A percentile compares a stretch with the other conserved stretches of the same genome.
Evolutionary conservation across 2,888 invertebrate species (phyloP).

Genomic region (Melieria omissa): DNA sequence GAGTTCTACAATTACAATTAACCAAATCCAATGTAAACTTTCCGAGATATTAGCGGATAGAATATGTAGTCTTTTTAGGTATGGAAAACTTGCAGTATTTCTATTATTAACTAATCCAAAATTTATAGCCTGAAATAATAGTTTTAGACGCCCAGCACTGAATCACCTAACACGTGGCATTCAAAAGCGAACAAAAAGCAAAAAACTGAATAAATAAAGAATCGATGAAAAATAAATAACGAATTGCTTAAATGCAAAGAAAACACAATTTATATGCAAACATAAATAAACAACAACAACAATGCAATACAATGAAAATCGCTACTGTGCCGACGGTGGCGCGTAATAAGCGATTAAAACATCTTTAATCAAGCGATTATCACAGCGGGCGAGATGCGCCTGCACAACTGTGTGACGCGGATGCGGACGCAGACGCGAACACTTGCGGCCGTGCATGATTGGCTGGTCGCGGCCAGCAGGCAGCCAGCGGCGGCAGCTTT

Average conservation of each 20-base stretch:
- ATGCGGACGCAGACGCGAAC: background rate
- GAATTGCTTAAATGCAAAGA: too few species aligned
- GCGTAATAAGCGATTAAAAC: conserved; percentile 52
- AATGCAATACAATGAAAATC: background rate
- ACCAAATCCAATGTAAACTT: too few species aligned
- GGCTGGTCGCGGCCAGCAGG: conserved; percentile 12
- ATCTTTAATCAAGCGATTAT: conserved; percentile 62
- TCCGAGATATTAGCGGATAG: too few species aligned
- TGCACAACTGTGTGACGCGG: background rate
- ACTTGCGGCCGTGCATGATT: too few species aligned
- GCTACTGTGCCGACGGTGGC: conserved; percentile 15
- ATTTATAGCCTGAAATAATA: too few species aligned
- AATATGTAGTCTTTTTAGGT: too few species aligned
- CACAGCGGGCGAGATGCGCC: conserved; percentile 57
- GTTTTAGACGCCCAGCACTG: too few species aligned
- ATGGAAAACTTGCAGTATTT: too few species aligned
- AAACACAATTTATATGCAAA: background rate
- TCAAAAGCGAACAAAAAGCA: background rate
- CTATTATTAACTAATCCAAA: too few species aligned
- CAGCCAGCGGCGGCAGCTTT: conserved; percentile 7
- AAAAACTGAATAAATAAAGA: background rate
- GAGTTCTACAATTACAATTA: too few species aligned
- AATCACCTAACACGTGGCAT: background rate
- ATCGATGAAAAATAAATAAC: background rate
- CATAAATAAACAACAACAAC: background rate